Evolutionary conservation across 2,888 invertebrate species (phyloP), one percentile per base, ranked within the genome.

Genomic region (Teleogryllus oceanicus): DNA sequence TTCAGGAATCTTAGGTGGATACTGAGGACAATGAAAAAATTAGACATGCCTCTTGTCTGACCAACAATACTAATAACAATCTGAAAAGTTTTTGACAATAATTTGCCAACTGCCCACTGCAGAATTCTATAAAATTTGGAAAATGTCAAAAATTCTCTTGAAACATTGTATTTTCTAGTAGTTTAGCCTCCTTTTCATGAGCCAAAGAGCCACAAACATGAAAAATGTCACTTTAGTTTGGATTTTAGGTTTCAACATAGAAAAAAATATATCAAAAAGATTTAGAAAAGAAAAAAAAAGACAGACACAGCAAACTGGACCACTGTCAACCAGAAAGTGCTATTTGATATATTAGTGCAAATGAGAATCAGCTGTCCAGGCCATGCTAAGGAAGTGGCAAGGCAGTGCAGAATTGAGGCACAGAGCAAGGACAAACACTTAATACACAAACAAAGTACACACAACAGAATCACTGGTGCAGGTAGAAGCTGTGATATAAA

Each of bases 231-330:
- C n/a, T 62, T 62, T n/a, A 62, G n/a, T 62, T 62, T 62, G 13
- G n/a, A 62, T 62, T 62, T 62, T 62, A 62, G 62, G 37, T 50
- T 5, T 77, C 49, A 77, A 49, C 37, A 77, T 20, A 77, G 12
- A n/a, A 75, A n/a, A 49, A 49, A 75, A n/a, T 49, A 77, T 20
- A 77, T 20, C 50, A 49, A 49, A 77, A 77, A 77, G 13, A 20
- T 37, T 20, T 77, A 11, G 20, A 77, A n/a, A 3, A 11, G 20
- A 77, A n/a, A 3, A 77, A 18, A 49, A n/a, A n/a, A 21, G 16
- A 24, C 49, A 76, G 37, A 49, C 20, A 24, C 16, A 49, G 37
- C 24, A 24, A 16, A 76, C n/a, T 24, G n/a, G 76, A 76, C 11
- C 24, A 76, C 18, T n/a, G 20, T 11, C 49, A 18, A 49, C 50